Evolutionary conservation across 35 echinoderm and acorn worm genomes (phyloP).

Genomic region (Lytechinus variegatus): DNA sequence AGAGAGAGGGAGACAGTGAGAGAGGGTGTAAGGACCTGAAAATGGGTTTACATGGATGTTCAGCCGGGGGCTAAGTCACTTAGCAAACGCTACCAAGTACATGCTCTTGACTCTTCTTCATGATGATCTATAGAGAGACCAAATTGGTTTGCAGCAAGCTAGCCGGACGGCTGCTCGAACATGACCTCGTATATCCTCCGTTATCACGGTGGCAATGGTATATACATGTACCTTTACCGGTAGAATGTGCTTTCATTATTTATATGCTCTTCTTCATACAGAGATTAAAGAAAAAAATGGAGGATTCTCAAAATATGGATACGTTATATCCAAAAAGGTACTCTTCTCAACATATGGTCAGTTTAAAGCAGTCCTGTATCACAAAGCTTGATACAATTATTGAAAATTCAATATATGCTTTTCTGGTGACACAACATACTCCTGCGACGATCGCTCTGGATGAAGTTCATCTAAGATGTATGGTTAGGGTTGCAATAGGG

Average conservation of each 20-base stretch:
- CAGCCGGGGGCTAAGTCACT: neutral
- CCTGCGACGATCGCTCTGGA: too few relatives aligned
- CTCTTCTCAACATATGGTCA: too few relatives aligned
- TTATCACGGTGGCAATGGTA: neutral
- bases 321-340: too few relatives aligned
- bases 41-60: slow-evolving; percentile 6
- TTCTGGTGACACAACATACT: too few relatives aligned
- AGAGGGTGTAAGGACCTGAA: neutral
- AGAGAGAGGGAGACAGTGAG: neutral
- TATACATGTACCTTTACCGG: neutral
- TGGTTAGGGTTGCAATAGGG: too few relatives aligned
- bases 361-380: too few relatives aligned
- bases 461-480: too few relatives aligned
- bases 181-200: neutral
- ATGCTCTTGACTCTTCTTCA: neutral
- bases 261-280: neutral
- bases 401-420: too few relatives aligned
- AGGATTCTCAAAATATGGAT: neutral
- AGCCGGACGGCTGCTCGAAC: neutral
- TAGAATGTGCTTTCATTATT: neutral
- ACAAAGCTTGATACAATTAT: too few relatives aligned
- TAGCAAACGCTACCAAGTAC: slow-evolving; percentile 17
- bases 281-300: neutral
- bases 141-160: neutral
- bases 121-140: neutral